Base-by-base conservation (phyloP, 2,888 invertebrate genomes). In the Resseliella maxima region DNA sequence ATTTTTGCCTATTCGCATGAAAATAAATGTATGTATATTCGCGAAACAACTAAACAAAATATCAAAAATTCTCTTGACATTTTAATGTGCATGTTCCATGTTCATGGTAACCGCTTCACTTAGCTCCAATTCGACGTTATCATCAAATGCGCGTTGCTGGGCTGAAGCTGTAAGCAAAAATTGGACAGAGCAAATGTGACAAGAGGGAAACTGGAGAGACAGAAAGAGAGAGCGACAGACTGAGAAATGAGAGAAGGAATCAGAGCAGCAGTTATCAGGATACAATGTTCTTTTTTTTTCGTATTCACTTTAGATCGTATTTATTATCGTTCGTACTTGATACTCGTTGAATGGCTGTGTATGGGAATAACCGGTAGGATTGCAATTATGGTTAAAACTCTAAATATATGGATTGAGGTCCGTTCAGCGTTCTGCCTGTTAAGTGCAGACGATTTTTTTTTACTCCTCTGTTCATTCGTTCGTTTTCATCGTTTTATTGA, bases 391-490 rank as follows among this genome's bases (percentile, higher is more conserved):
- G 27, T 35, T 72, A n/a, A 72, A 31, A 31, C 31, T 72, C 72
- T 72, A 31, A 31, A 72, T 72, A 72, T 72, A 35, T 72, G 31
- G 72, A 72, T 72, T 72, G 72, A 15, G 72, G 27, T 72, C 72
- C 31, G 31, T 72, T 72, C 27, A n/a, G n/a, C n/a, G n/a, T n/a
- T n/a, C 27, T 31, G n/a, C 15, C 3, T 31, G 31, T 31, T 15
- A 31, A 12, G 72, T n/a, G 18, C 2, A 31, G 59, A 59, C 59
- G 2, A 59, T 24, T 2, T 50, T 50, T 50, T 59, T 59, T 59
- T 59, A 24, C 24, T 10, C 24, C 5, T 24, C 18, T 2, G n/a
- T 59, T 24, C 24, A 3, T 59, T 59, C 59, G n/a, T 59, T 59
- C 10, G n/a, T 10, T 59, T n/a, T 59, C 59, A 59, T 59, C 24